A percentile compares a stretch with the other conserved stretches of the same genome.
Conservation (phyloP, 2,888 invertebrate genomes). For the Nomada ruficornis region DNA sequence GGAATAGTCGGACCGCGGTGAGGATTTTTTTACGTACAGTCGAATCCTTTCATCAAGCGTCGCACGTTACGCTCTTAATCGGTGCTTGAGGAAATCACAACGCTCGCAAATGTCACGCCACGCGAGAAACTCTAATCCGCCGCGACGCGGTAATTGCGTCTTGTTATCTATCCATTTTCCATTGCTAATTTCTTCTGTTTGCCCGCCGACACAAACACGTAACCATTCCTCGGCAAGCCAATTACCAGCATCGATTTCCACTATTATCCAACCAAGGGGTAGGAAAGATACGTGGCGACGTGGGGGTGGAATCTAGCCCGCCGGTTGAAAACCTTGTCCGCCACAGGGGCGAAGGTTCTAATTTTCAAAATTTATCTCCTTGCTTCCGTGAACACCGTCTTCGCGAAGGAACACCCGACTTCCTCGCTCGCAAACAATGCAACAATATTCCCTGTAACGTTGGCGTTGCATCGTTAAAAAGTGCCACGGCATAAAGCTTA, state of each 20-base stretch:
- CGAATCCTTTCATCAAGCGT: constrained; percentile 34
- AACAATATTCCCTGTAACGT: constrained; percentile 47
- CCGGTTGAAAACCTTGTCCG: not conserved
- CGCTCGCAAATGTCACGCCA: constrained; percentile 24
- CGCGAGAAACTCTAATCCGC: not conserved
- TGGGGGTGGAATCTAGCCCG: too few species aligned
- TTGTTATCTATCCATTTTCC: constrained; percentile 29
- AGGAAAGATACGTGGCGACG: not conserved
- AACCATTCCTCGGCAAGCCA: constrained; percentile 12
- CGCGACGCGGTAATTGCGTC: constrained; percentile 8
- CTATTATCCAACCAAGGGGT: not conserved
- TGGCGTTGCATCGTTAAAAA: constrained; percentile 59
- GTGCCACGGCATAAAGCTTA: constrained; percentile 46
- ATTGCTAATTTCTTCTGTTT: constrained; percentile 36
- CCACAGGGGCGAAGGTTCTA: constrained; percentile 1
- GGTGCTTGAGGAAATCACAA: constrained; percentile 21
- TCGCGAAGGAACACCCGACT: not conserved
- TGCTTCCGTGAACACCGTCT: not conserved
- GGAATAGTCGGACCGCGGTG: not conserved
- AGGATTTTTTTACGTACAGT: constrained; percentile 16
- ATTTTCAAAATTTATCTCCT: constrained; percentile 17
- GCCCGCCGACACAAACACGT: not conserved
- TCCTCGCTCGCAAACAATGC: constrained; percentile 50
- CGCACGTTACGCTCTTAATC: constrained; percentile 26
- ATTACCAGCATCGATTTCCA: constrained; percentile 19